Conservation (phyloP, 2,797 vertebrate species). For the Urocyon cinereoargenteus region DNA sequence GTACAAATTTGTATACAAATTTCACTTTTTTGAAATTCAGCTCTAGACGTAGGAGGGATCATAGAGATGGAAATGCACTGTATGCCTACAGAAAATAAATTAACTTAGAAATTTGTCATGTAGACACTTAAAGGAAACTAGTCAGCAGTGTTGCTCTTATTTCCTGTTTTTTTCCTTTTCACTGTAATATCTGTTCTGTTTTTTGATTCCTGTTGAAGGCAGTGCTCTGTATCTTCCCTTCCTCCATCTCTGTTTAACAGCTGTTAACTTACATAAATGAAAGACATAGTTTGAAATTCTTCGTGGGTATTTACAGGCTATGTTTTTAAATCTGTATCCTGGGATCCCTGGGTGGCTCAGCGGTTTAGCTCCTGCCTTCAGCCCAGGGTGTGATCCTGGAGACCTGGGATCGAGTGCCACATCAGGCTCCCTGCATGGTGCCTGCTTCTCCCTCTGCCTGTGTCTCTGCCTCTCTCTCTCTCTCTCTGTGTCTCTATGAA, state of each 20-base stretch:
- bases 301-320: background rate
- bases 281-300: constrained; percentile 36
- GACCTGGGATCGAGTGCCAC: no score
- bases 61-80: background rate
- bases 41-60: background rate
- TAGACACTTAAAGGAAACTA: constrained; percentile 38
- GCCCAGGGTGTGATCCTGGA: no score
- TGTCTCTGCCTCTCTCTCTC: no score
- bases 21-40: constrained; percentile 22
- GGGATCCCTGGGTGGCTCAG: no score
- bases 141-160: background rate
- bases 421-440: no score
- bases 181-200: constrained; percentile 20
- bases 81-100: constrained; percentile 8
- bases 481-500: no score
- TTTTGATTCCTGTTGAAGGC: constrained; percentile 29
- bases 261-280: constrained; percentile 35
- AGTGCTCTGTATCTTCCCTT: constrained; percentile 20
- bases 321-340: constrained; percentile 4
- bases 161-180: constrained; percentile 48
- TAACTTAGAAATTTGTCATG: constrained; percentile 3
- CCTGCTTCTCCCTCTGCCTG: no score
- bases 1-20: background rate
- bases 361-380: no score
- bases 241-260: background rate